Percentiles rank a stretch among this genome's conserved stretches.
These are phyloP conservation scores for Formica selysi DNA, from an alignment of 1,140 invertebrate genomes.

Conservation along the genomic window DNA sequence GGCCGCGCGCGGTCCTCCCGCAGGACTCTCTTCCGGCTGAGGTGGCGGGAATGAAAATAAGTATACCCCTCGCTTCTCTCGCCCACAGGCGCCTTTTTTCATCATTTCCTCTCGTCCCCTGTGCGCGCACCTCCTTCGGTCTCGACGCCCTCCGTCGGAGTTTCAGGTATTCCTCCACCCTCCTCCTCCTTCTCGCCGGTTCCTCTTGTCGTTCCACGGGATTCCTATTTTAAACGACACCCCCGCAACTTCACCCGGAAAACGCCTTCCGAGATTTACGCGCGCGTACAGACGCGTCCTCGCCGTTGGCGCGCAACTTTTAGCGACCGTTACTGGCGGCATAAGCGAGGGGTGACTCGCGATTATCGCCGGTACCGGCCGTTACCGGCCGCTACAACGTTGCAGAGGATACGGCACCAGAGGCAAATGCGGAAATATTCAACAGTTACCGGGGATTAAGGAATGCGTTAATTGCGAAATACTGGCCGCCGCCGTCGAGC, in stretches of 20 bases:
- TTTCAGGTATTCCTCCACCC: slow-evolving; percentile 58
- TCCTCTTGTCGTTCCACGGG: slow-evolving; percentile 33
- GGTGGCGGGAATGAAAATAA: slow-evolving; percentile 84
- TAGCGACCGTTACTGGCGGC: slow-evolving; percentile 47
- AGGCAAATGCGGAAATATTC: slow-evolving; percentile 74
- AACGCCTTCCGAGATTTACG: slow-evolving; percentile 74
- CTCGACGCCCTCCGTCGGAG: slow-evolving; percentile 15
- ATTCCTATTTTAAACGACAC: slow-evolving; percentile 50
- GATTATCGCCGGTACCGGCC: slow-evolving; percentile 63
- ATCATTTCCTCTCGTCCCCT: slow-evolving; percentile 67
- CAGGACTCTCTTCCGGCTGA: slow-evolving; percentile 82
- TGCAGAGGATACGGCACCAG: not conserved
- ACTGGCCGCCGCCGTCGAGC: slow-evolving; percentile 55
- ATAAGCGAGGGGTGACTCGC: slow-evolving; percentile 53
- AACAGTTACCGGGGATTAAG: slow-evolving; percentile 80
- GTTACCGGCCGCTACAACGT: slow-evolving; percentile 50
- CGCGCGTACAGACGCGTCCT: slow-evolving; percentile 50
- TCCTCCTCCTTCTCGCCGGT: slow-evolving; percentile 45
- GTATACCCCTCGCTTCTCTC: slow-evolving; percentile 76
- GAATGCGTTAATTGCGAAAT: slow-evolving; percentile 82
- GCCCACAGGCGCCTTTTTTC: slow-evolving; percentile 68
- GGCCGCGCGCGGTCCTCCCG: slow-evolving; percentile 79
- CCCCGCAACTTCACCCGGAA: slow-evolving; percentile 12
- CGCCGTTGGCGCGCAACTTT: slow-evolving; percentile 48
- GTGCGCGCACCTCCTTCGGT: slow-evolving; percentile 61